These are phyloP conservation scores for Prunella himalayana DNA, from an alignment of 2,113 vertebrate genomes.

Conservation along the genomic window DNA sequence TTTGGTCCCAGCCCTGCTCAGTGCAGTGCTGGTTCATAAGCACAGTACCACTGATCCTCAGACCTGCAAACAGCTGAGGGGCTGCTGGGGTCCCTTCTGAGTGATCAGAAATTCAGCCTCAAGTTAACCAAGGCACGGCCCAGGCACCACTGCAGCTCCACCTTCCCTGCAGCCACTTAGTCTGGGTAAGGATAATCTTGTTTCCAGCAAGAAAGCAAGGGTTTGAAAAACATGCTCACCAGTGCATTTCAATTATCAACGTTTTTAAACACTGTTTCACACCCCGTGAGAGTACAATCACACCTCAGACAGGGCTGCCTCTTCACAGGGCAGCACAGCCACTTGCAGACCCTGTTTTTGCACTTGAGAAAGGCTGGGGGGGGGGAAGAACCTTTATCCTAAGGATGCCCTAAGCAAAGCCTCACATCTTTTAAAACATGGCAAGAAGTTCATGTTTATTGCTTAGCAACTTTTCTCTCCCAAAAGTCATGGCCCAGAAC, in stretches of 20 bases:
- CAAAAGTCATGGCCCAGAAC: background rate
- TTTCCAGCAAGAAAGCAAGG: background rate
- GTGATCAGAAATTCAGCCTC: background rate
- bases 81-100: background rate
- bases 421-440: background rate
- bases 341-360: background rate
- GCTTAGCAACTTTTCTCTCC: background rate
- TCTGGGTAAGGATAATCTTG: background rate
- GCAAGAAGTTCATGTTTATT: background rate
- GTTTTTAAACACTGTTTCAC: background rate
- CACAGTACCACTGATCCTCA: background rate
- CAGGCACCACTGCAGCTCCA: background rate
- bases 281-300: background rate
- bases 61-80: background rate
- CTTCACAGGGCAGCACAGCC: background rate
- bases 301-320: background rate
- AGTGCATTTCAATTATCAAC: background rate
- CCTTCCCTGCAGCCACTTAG: background rate
- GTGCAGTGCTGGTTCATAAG: background rate
- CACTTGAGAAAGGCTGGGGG: background rate
- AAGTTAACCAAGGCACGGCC: fast-evolving
- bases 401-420: background rate
- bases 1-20: background rate
- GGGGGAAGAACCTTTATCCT: background rate
- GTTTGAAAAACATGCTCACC: background rate